A percentile compares a stretch with the other conserved stretches of the same genome.
phyloP scores from a whole-genome alignment of 2,888 invertebrate genomes.

The Caenorhabditis imperialis region DNA sequence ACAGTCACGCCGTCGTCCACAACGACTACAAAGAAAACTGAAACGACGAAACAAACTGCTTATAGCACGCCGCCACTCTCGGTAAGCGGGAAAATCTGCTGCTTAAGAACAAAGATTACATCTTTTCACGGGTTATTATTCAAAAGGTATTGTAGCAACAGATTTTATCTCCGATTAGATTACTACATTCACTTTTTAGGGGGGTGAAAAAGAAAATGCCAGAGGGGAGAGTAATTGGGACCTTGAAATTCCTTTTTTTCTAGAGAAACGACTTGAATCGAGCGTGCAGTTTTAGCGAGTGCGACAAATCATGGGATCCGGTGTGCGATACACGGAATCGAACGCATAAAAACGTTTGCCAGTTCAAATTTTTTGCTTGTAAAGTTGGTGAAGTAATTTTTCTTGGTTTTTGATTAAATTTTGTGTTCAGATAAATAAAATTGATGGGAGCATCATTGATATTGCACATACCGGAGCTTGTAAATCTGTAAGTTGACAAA shows the following conservation, averaged over 20 bases:
- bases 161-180: too few relatives aligned
- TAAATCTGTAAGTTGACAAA: conserved; percentile 10
- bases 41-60: conserved; percentile 12
- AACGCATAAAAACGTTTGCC: conserved; percentile 71
- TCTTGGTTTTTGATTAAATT: not conserved
- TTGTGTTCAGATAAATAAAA: conserved; percentile 49
- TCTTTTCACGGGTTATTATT: conserved; percentile 37
- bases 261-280: conserved; percentile 44
- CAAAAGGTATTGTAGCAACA: conserved; percentile 41
- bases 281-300: conserved; percentile 51
- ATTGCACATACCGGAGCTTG: conserved; percentile 50
- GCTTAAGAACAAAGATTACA: conserved; percentile 18
- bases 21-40: conserved; percentile 1
- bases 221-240: not conserved
- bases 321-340: conserved; percentile 69
- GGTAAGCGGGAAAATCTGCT: conserved; percentile 45
- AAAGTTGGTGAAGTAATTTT: conserved; percentile 43
- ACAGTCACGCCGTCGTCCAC: not conserved
- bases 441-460: conserved; percentile 54
- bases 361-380: conserved; percentile 69
- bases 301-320: conserved; percentile 69
- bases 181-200: conserved; percentile 39
- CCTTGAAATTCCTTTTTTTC: conserved; percentile 22
- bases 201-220: conserved; percentile 13
- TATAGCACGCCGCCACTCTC: too few relatives aligned